Evolutionary conservation across 2,797 vertebrate species (phyloP).

Genomic region (Glyptemys insculpta): DNA sequence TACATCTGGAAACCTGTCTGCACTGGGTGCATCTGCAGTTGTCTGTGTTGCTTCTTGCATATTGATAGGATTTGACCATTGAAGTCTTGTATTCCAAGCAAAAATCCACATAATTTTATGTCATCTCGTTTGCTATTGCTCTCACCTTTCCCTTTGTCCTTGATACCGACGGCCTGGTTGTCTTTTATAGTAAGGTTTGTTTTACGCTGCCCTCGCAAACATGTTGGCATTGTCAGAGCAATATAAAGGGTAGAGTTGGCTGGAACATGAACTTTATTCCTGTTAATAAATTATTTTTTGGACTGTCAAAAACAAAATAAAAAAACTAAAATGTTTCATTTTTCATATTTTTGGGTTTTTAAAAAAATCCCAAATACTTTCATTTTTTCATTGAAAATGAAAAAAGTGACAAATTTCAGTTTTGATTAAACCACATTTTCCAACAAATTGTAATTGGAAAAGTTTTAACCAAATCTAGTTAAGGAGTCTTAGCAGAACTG

Average conservation of each 20-base stretch:
- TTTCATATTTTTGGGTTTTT: not conserved
- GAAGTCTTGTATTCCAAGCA: not conserved
- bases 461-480: not conserved
- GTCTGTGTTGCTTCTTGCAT: not conserved
- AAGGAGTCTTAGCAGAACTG: not conserved
- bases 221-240: not conserved
- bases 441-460: not conserved
- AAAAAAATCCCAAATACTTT: not conserved
- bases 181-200: not conserved
- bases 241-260: not conserved
- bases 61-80: not conserved
- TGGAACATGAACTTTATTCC: not conserved
- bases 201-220: not conserved
- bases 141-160: not conserved
- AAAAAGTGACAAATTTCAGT: not conserved
- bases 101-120: not conserved
- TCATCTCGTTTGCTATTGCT: too few species aligned
- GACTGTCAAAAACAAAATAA: not conserved
- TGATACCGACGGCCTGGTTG: not conserved
- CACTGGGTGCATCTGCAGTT: not conserved
- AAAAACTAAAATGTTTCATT: not conserved
- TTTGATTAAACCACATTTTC: not conserved
- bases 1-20: not conserved
- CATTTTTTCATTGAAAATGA: not conserved
- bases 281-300: not conserved